Base-by-base conservation (phyloP, 2,113 vertebrate species). In the Copsychus sechellarum region DNA sequence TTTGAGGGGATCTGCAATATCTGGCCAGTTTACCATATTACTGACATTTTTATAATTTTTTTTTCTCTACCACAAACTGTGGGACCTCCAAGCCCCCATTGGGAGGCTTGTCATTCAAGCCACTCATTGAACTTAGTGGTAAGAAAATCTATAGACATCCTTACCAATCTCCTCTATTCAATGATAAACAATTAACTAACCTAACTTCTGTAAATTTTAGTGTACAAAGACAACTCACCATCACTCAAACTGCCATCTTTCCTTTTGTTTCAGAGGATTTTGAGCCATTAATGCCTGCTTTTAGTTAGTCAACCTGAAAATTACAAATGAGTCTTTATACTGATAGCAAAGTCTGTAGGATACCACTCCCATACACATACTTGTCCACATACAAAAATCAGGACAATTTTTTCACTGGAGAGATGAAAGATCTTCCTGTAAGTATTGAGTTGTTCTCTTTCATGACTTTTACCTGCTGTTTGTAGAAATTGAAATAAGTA, bases 281-380 rank as follows among this genome's bases (percentile, higher is more conserved):
- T 43, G 74, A 79, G 34, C 7, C 36, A 40, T 26, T 42, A 74
- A 61, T 5, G 1, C 26, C 29, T 62, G 12, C 29, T 54, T 17
- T 29, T 50, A 65, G 28, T 28, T 51, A 74, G 5, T 50, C 21
- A 74, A 26, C 23, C 18, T 50, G 25, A 34, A 87, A 86, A 87
- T 3, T 65, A 53, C 4, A 61, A 53, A 81, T 22, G 2, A 13
- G 8, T 57, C 9, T 87, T 83, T 8, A 40, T 56, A 17, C 12
- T 62, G 14, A 8, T 54, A 70, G 50, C 12, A 40, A 90, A 60
- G 11, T 48, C n/a, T 73, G 13, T 28, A 64, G 12, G n/a, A 51
- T 18, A 36, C 8, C 12, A 50, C 4, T 5, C 7, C 1, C 16
- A 1, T 6, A 3, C 5, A 4, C 21, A 7, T 3, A 4, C 7